Conservation (phyloP, 2,888 invertebrate species). For the Trachelus tabidus region DNA sequence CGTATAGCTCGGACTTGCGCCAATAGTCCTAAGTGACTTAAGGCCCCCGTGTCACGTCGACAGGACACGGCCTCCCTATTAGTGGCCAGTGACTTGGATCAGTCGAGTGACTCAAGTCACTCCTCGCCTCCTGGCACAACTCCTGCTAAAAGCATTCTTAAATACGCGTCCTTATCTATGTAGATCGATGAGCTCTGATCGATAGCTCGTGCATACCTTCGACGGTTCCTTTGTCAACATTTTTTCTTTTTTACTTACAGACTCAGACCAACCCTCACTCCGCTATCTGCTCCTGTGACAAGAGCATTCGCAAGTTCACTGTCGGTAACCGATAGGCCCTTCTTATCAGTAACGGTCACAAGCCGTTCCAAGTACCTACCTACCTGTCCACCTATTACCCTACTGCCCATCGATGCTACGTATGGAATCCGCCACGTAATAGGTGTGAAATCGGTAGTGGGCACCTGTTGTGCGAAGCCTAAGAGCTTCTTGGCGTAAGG, state of each 20-base stretch:
- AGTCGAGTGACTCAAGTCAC: conserved; percentile 12
- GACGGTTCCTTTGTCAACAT: conserved; percentile 1
- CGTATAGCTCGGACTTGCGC: background rate
- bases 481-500: background rate
- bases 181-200: conserved; percentile 47
- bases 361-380: background rate
- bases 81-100: conserved; percentile 34
- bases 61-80: conserved; percentile 45
- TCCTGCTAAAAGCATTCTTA: conserved; percentile 60
- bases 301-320: background rate
- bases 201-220: conserved; percentile 30
- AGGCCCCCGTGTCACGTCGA: background rate
- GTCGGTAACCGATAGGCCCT: background rate
- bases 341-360: background rate
- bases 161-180: conserved; percentile 56
- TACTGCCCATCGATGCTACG: background rate
- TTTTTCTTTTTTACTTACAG: background rate
- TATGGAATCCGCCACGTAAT: background rate
- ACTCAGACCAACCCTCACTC: background rate
- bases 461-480: background rate
- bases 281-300: background rate
- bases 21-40: conserved; percentile 7
- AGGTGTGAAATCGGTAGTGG: background rate
- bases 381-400: background rate
- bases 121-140: background rate